Evolutionary conservation across 1,140 invertebrate species (phyloP).

Genomic region (Drosophila neocordata): DNA sequence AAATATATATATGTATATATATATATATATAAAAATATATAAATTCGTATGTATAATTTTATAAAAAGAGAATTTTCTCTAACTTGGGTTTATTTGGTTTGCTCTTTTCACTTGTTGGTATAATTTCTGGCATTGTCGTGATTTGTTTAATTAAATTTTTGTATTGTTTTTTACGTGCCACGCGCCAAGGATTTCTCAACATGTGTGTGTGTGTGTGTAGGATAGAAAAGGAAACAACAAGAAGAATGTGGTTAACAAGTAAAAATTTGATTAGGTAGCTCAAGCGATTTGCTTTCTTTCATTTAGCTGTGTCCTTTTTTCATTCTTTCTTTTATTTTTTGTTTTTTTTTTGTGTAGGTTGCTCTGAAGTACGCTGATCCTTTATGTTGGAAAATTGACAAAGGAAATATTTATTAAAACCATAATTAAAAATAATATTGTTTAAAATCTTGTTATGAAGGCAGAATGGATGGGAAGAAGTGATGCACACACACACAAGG

Average conservation of each 20-base stretch:
- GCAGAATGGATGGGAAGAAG: constrained; percentile 9
- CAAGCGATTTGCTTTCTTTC: constrained; percentile 30
- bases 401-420: constrained; percentile 73
- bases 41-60: constrained; percentile 54
- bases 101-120: constrained; percentile 17
- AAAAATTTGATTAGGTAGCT: constrained; percentile 33
- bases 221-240: constrained; percentile 10
- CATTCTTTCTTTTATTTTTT: not conserved
- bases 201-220: constrained; percentile 18
- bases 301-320: constrained; percentile 34
- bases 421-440: constrained; percentile 80
- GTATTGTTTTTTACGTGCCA: constrained; percentile 45
- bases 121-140: constrained; percentile 41
- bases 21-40: constrained; percentile 24
- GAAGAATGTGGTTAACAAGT: constrained; percentile 12
- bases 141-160: constrained; percentile 78
- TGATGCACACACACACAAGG: not conserved
- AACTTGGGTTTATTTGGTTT: constrained; percentile 20
- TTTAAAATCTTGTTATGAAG: constrained; percentile 60
- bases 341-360: not conserved
- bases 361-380: not conserved
- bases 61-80: constrained; percentile 27
- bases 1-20: constrained; percentile 21
- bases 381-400: constrained; percentile 66
- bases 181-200: constrained; percentile 41